Base-by-base conservation (phyloP, 2,797 vertebrate genomes). In the Ctenopoma multispine region DNA sequence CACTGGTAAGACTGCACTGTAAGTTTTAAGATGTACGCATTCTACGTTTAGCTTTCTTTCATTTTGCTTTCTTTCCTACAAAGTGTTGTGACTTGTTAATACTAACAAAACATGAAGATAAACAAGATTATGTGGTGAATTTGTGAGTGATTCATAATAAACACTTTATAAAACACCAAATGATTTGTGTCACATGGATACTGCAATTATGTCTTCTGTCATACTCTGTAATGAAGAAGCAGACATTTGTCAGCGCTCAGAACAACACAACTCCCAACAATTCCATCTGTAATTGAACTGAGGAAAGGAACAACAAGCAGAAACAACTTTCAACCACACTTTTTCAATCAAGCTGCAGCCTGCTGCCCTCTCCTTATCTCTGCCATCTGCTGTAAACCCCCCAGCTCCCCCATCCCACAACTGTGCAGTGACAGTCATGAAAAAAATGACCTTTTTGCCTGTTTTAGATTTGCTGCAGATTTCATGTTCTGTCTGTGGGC, bases 51-150 rank as follows among this genome's bases (percentile, higher is more conserved):
- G 72, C 77, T 49, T 53, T 68, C 31, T 51, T 80, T 38, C 27
- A 68, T 49, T 77, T 79, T 56, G 59, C 56, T 51, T 75, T 82
- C 77, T 77, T 69, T 81, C 86, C 83, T 83, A 89, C 67, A 86
- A 93, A 84, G 87, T 84, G 76, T 79, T 80, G 74, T 89, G 87
- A 86, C 75, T 82, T 79, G 54, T 85, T 90, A 94, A 93, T 93
- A 94, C 90, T 91, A 92, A 90, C 87, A 93, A 94, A 92, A 92
- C 86, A 91, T 89, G 82, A 82, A 77, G 49, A 92, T 86, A 88
- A 90, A 92, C 90, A 82, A 87, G 78, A 83, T 82, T 31, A 44
- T 82, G 79, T 85, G 76, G 92, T 92, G 90, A 89, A 81, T 85
- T 86, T 83, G 90, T 91, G 89, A 92, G 90, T 88, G 81, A 89